A percentile compares a stretch with the other conserved stretches of the same genome.
phyloP scores from a whole-genome alignment of 2,113 vertebrate species.

The Hucho hucho region DNA sequence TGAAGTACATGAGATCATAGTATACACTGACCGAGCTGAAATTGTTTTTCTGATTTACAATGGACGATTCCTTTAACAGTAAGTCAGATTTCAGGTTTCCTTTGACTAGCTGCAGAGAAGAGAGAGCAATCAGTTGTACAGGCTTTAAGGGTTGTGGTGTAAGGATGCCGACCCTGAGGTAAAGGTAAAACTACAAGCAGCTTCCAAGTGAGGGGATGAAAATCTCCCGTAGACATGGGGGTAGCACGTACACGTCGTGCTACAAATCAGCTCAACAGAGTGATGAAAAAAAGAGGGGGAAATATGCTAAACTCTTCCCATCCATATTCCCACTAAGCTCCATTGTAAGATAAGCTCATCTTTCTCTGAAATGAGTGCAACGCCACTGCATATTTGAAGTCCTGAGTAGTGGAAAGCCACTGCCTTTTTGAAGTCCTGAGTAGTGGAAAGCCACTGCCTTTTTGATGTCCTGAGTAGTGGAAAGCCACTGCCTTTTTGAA shows the following conservation, averaged over 20 bases:
- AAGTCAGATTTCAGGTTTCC: too few species aligned
- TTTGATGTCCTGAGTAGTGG: slow-evolving; percentile 8
- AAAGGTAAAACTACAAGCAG: slow-evolving; percentile 1
- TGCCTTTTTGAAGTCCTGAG: not conserved
- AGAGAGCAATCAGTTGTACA: not conserved
- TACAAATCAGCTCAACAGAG: slow-evolving; percentile 25
- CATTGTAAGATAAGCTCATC: slow-evolving; percentile 40
- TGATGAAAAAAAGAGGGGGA: slow-evolving; percentile 14
- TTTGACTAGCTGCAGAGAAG: too few species aligned
- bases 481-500: slow-evolving; percentile 37
- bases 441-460: not conserved
- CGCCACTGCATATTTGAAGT: slow-evolving; percentile 37
- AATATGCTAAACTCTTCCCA: slow-evolving; percentile 41
- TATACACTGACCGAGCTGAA: not conserved
- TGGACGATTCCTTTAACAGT: not conserved
- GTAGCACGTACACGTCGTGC: not conserved
- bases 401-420: not conserved
- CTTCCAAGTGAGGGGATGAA: not conserved
- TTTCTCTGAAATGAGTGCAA: slow-evolving; percentile 37
- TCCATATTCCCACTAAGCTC: slow-evolving; percentile 38
- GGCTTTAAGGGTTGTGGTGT: not conserved
- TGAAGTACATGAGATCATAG: not conserved
- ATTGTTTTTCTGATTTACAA: not conserved
- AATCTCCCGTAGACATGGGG: too few species aligned
- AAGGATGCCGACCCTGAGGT: slow-evolving; percentile 1